Base-by-base conservation (phyloP, 2,797 vertebrate genomes). In the Enteromius thamalakanensis region DNA sequence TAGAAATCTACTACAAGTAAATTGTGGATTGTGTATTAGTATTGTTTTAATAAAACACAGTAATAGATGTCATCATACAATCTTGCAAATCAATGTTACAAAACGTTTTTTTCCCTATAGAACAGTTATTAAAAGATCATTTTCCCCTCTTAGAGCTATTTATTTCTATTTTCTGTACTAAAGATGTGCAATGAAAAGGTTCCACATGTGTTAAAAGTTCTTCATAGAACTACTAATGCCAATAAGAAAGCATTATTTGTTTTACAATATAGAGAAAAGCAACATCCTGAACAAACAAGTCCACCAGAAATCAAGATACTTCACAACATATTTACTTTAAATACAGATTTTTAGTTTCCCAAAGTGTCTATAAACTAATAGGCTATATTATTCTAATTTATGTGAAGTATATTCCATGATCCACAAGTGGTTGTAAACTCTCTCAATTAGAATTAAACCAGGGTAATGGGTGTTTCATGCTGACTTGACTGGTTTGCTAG, bases 401-500 rank as follows among this genome's bases (percentile, higher is more conserved):
- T 34, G 42, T 72, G 29, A 64, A 45, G 23, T 42, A 72, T 51
- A 64, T 29, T 53, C 21, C 55, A 67, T 55, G 6, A 51, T 37
- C 7, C 74, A 15, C 19, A 15, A n/a, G 67, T 60, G 49, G 34
- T 58, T 81, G 45, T 64, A 74, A 40, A 74, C 71, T 10, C 29
- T 76, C 29, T n/a, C 26, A 10, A 26, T 51, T 11, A 65, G 23
- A 53, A 23, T 12, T 55, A 45, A 70, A 45, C 3, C 14, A 53
- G 11, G 51, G 6, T 45, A 11, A 55, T 51, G 32, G 58, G 60
- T 40, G 71, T 76, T 82, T 53, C 19, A 47, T 23, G 42, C 10
- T 68, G 45, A 21, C 10, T 60, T 82, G 14, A 75, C 19, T 67
- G 71, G 23, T 55, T 42, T 76, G 65, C 74, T 81, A 85, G 72